phyloP scores from a whole-genome alignment of 2,797 vertebrate species.

The Pagetopsis macropterus region DNA sequence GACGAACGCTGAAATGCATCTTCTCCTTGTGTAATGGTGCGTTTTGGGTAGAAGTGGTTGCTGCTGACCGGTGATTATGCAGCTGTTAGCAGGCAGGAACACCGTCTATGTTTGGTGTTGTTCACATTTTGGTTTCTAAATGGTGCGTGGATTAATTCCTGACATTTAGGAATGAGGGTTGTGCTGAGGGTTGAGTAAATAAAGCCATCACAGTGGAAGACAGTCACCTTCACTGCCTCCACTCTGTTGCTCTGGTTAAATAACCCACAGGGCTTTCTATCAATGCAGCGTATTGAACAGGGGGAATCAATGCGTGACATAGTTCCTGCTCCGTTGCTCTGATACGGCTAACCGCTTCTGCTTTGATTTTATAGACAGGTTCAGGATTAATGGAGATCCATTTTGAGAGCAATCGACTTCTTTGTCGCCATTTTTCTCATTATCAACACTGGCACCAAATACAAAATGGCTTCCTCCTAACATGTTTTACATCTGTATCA shows the following conservation, averaged over 20 bases:
- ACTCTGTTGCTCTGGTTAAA: constrained; percentile 42
- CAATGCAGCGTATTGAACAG: constrained; percentile 70
- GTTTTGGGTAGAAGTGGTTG: constrained; percentile 54
- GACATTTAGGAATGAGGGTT: constrained; percentile 75
- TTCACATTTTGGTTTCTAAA: constrained; percentile 61
- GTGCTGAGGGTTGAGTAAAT: constrained; percentile 72
- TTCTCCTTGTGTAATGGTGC: constrained; percentile 53
- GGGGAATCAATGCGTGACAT: constrained; percentile 67
- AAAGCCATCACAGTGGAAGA: constrained; percentile 69
- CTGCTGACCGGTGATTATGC: constrained; percentile 70
- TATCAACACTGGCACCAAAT: constrained; percentile 37
- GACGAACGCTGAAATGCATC: constrained; percentile 63
- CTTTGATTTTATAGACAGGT: constrained; percentile 79
- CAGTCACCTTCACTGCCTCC: constrained; percentile 21
- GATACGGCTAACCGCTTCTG: constrained; percentile 73
- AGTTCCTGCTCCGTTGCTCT: constrained; percentile 65
- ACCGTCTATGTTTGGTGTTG: constrained; percentile 58
- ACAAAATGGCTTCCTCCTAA: constrained; percentile 21
- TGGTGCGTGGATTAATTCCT: constrained; percentile 59
- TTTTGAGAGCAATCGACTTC: constrained; percentile 68
- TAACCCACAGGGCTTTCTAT: constrained; percentile 66
- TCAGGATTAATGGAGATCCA: constrained; percentile 78
- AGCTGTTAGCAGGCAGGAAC: constrained; percentile 42
- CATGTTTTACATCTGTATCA: background rate
- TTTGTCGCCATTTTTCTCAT: constrained; percentile 52